Conservation (phyloP, 1,140 invertebrate species). For the Nomia melanderi region DNA sequence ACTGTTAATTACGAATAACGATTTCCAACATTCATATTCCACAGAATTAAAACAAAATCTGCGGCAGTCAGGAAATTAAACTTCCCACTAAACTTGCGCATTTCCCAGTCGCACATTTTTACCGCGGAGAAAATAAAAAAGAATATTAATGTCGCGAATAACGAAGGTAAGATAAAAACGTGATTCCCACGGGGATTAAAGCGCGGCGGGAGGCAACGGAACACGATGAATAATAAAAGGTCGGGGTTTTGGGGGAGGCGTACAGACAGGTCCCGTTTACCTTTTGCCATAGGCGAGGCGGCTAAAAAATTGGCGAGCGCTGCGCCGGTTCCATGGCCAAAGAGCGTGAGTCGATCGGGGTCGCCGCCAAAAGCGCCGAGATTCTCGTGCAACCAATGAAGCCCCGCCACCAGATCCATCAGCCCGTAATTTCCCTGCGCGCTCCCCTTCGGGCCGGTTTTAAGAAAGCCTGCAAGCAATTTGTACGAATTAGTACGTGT, state of each 20-base stretch:
- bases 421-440: conserved; percentile 96
- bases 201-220: too few species aligned
- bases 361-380: conserved; percentile 94
- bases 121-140: too few species aligned
- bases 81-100: too few species aligned
- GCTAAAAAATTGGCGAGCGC: conserved; percentile 96
- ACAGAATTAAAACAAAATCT: too few species aligned
- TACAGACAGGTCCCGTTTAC: conserved; percentile 79
- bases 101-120: too few species aligned
- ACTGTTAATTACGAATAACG: too few species aligned
- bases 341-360: conserved; percentile 91
- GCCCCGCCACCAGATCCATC: conserved; percentile 96
- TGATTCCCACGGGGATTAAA: too few species aligned
- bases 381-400: conserved; percentile 96
- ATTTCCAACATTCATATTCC: too few species aligned
- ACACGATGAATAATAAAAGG: background rate
- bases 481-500: conserved; percentile 16
- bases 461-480: conserved; percentile 87
- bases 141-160: too few species aligned
- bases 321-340: conserved; percentile 97
- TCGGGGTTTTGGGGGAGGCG: background rate
- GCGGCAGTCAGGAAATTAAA: too few species aligned
- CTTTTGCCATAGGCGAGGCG: conserved; percentile 95
- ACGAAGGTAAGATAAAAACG: too few species aligned
- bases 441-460: conserved; percentile 91